Conservation (phyloP, 2,797 vertebrate species). For the Simalia tracyae region DNA sequence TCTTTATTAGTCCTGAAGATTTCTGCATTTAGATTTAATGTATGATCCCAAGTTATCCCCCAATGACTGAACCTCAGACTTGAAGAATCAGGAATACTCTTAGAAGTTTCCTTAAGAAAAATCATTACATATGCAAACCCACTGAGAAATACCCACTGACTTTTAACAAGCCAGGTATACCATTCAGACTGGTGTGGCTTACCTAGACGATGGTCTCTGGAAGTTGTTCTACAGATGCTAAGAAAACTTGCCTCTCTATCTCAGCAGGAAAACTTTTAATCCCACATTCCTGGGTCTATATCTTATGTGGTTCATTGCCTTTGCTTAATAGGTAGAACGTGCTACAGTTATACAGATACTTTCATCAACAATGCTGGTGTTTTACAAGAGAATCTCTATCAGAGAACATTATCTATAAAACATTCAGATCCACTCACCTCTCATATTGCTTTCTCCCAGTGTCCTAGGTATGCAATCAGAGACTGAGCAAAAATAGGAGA, state of each 20-base stretch:
- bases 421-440: constrained; percentile 51
- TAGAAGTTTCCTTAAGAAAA: not conserved
- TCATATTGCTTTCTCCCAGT: constrained; percentile 71
- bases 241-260: not conserved
- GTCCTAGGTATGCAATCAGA: constrained; percentile 73
- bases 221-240: not conserved
- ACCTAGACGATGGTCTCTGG: not conserved
- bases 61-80: not conserved
- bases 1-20: not conserved
- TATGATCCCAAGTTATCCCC: not conserved
- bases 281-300: not conserved
- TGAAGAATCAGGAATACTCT: not conserved
- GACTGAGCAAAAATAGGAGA: constrained; percentile 65
- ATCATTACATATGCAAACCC: not conserved
- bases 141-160: not conserved
- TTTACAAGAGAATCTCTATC: not conserved
- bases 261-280: not conserved
- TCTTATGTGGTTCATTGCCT: not conserved
- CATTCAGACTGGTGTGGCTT: not conserved
- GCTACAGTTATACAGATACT: not conserved
- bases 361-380: not conserved
- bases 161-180: not conserved
- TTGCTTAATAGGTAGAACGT: not conserved
- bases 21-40: not conserved
- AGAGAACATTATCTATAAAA: not conserved